These are phyloP conservation scores for Shinisaurus crocodilurus DNA, from an alignment of 2,113 vertebrate genomes.

Conservation along the genomic window DNA sequence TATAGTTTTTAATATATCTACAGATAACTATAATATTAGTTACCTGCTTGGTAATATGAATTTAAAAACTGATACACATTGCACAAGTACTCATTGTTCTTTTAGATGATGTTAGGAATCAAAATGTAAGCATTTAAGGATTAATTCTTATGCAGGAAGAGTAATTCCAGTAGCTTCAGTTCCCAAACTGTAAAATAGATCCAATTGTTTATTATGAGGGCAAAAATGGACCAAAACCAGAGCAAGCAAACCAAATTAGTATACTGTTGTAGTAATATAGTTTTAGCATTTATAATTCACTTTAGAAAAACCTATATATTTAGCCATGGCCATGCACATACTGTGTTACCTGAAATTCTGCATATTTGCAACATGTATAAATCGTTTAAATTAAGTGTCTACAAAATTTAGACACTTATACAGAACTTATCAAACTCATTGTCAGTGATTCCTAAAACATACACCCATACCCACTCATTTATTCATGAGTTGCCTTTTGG, in stretches of 20 bases:
- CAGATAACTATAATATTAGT: background rate
- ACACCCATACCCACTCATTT: background rate
- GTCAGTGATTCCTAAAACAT: background rate
- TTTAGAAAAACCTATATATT: background rate
- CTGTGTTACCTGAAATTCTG: background rate
- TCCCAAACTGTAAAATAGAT: background rate
- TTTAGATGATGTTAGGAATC: background rate
- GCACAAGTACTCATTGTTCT: background rate
- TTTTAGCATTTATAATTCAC: background rate
- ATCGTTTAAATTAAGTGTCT: background rate
- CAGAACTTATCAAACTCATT: background rate
- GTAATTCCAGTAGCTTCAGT: background rate
- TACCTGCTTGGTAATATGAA: background rate
- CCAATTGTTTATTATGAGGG: background rate
- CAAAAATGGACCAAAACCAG: background rate
- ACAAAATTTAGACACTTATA: background rate
- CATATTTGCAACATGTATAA: background rate
- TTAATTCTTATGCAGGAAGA: background rate
- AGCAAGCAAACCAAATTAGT: background rate
- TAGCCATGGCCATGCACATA: background rate
- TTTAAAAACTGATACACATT: background rate
- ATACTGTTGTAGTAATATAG: background rate
- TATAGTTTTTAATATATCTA: background rate
- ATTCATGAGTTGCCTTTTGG: no score
- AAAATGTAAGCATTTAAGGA: background rate